These are phyloP conservation scores for Trimorus sp. DNA, from an alignment of 2,888 invertebrate genomes.

Conservation along the genomic window DNA sequence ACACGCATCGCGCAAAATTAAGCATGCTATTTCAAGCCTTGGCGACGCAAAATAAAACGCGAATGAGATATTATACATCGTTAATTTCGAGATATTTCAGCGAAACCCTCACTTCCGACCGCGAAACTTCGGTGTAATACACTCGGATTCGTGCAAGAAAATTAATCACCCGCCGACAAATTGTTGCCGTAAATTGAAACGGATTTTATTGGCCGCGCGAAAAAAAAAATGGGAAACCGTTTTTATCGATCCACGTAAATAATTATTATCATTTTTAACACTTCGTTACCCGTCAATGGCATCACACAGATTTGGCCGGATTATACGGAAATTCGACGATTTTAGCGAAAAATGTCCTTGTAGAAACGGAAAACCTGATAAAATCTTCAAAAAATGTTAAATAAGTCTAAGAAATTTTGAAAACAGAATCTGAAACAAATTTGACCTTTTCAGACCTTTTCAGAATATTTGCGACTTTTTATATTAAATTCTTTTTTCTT, in stretches of 20 bases:
- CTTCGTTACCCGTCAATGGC: too few relatives aligned
- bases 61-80: constrained; percentile 57
- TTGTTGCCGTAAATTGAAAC: constrained; percentile 23
- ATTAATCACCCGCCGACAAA: constrained; percentile 47
- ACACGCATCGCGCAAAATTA: constrained; percentile 39
- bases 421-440: too few relatives aligned
- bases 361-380: too few relatives aligned
- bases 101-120: constrained; percentile 26
- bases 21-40: constrained; percentile 46
- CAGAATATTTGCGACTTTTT: too few relatives aligned
- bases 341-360: too few relatives aligned
- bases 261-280: too few relatives aligned
- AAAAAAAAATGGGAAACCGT: constrained; percentile 12
- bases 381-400: too few relatives aligned
- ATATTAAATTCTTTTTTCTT: too few relatives aligned
- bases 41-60: constrained; percentile 53
- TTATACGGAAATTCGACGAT: too few relatives aligned
- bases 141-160: constrained; percentile 12
- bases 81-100: constrained; percentile 52
- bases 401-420: too few relatives aligned
- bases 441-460: too few relatives aligned
- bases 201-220: constrained; percentile 20
- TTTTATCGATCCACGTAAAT: not conserved
- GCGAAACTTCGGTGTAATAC: constrained; percentile 19
- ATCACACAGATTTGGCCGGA: too few relatives aligned